Conservation (phyloP, 1,140 invertebrate genomes). For the Pantala flavescens region DNA sequence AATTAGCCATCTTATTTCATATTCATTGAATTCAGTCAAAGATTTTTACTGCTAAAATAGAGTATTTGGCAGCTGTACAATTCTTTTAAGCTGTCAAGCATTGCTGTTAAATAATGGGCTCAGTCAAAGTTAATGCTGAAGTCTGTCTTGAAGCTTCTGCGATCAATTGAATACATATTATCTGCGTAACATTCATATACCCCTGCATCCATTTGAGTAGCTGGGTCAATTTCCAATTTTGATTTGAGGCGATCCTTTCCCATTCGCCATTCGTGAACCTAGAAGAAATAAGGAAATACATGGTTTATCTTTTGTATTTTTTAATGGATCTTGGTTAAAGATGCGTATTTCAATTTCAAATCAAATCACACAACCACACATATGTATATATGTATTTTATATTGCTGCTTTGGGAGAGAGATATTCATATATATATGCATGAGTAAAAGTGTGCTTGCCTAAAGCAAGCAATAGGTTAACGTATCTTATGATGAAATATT, state of each 20-base stretch:
- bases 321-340: neutral
- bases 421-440: too few species aligned
- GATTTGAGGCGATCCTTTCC: constrained; percentile 75
- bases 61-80: too few species aligned
- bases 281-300: constrained; percentile 22
- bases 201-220: constrained; percentile 84
- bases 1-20: too few species aligned
- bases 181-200: constrained; percentile 84
- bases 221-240: constrained; percentile 87
- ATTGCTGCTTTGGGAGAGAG: too few species aligned
- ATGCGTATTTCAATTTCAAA: neutral
- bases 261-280: constrained; percentile 81
- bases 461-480: too few species aligned
- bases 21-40: too few species aligned
- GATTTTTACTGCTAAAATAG: too few species aligned
- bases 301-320: neutral
- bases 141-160: constrained; percentile 80
- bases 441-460: too few species aligned
- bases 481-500: too few species aligned
- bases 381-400: too few species aligned
- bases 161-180: constrained; percentile 87
- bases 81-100: too few species aligned
- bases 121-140: constrained; percentile 82
- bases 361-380: too few species aligned
- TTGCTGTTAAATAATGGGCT: neutral